phyloP scores from a whole-genome alignment of 2,888 invertebrate genomes.

The Hypselothyrea guttata region DNA sequence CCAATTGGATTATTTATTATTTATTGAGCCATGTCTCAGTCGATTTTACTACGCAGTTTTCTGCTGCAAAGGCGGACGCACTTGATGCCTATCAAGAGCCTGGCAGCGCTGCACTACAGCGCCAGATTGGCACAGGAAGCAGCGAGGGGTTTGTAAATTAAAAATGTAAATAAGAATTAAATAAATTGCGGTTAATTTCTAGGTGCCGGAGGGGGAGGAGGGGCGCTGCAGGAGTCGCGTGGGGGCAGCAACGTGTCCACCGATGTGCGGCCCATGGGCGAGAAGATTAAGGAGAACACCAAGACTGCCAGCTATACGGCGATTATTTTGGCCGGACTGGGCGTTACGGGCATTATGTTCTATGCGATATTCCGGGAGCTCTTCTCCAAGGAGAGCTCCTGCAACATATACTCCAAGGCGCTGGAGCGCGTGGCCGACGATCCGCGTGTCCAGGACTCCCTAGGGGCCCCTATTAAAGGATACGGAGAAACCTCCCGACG shows the following conservation, averaged over 20 bases:
- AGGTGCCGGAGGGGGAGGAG: slow-evolving; percentile 20
- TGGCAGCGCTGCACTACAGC: slow-evolving; percentile 41
- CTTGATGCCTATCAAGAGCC: slow-evolving; percentile 36
- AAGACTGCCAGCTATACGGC: slow-evolving; percentile 93
- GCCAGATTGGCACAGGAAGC: slow-evolving; percentile 28
- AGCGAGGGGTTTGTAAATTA: slow-evolving; percentile 39
- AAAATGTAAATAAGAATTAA: background rate
- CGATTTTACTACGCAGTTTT: slow-evolving; percentile 64
- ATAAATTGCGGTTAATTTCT: too few species aligned
- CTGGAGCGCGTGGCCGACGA: slow-evolving; percentile 90
- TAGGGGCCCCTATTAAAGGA: slow-evolving; percentile 95
- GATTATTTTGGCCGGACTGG: slow-evolving; percentile 90
- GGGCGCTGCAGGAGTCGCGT: slow-evolving; percentile 51
- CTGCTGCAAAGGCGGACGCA: slow-evolving; percentile 38
- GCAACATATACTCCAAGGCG: slow-evolving; percentile 91
- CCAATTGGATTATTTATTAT: slow-evolving; percentile 14
- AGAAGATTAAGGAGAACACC: slow-evolving; percentile 94
- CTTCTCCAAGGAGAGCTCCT: slow-evolving; percentile 93
- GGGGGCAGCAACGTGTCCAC: slow-evolving; percentile 73
- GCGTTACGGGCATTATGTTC: slow-evolving; percentile 91
- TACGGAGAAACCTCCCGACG: slow-evolving; percentile 93
- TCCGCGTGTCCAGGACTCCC: slow-evolving; percentile 89
- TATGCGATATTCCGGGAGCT: slow-evolving; percentile 93
- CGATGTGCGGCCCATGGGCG: slow-evolving; percentile 87
- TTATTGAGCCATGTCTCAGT: slow-evolving; percentile 56